Base-by-base conservation (phyloP, 2,113 vertebrate genomes). In the Illadopsis cleaveri region DNA sequence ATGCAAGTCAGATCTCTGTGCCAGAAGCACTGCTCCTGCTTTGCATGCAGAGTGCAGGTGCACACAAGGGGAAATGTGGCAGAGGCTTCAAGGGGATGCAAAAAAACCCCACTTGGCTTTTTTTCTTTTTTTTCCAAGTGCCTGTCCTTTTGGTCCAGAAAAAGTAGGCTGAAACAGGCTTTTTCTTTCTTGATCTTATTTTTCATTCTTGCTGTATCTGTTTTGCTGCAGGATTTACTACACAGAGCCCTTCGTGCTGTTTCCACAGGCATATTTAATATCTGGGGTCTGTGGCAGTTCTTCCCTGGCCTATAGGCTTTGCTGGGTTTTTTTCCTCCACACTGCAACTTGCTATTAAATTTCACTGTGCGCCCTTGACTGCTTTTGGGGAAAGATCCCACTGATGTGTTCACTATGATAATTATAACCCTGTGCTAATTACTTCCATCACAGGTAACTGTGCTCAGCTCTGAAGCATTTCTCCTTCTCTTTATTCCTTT, bases 391-490 rank as follows among this genome's bases (percentile, higher is more conserved):
- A 86, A 70, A 11, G 80, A 54, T 92, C 76, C 38, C 27, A 24
- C 71, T 35, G 79, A 70, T 62, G 50, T 83, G 54, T 44, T 82
- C 37, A 4, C 75, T 81, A 0, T 42, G 82, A 57, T 82, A 82
- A 95, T 82, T 75, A 80, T 50, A 93, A 61, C 86, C 42, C 50
- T 66, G 45, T 89, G 72, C 89, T 95, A 94, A 92, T 94, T 86
- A 31, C 57, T 71, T 54, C 44, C 72, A 71, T 81, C 37, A 12
- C 0, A 24, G 23, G 73, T 79, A 68, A 47, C 56, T 38, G n/a
- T 82, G 64, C 73, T 72, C 0, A 0, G 40, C 50, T 64, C 38
- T 58, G 20, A 75, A 86, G 57, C 31, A 30, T 47, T 89, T 86
- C n/a, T 68, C 60, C 68, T 89, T 54, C 25, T 50, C 80, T 89